A percentile compares a stretch with the other conserved stretches of the same genome.
Conservation (phyloP, 2,888 invertebrate species). For the Lasioglossum calceatum region DNA sequence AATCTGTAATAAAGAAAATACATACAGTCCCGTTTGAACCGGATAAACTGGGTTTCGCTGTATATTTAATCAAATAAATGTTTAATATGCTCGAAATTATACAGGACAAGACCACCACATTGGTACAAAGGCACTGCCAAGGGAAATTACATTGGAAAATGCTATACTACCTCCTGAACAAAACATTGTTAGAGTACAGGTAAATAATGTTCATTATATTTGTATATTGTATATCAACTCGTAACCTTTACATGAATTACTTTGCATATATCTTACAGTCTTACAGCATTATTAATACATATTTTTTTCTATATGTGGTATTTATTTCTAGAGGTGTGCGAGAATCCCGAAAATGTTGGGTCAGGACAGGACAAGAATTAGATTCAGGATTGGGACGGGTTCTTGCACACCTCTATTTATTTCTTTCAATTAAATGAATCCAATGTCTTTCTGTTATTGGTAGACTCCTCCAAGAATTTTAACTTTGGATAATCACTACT, state of each 20-base stretch:
- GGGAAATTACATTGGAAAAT: conserved; percentile 94
- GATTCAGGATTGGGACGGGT: background rate
- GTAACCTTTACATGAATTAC: background rate
- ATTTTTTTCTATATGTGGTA: conserved; percentile 7
- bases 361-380: background rate
- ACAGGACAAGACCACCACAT: conserved; percentile 87
- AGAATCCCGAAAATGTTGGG: too few species aligned
- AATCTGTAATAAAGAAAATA: too few species aligned
- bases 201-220: conserved; percentile 65
- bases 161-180: conserved; percentile 90
- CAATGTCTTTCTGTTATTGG: conserved; percentile 20
- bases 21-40: too few species aligned
- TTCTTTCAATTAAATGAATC: background rate
- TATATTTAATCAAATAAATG: background rate
- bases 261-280: background rate
- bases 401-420: background rate
- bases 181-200: conserved; percentile 90
- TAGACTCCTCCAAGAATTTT: conserved; percentile 95
- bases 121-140: conserved; percentile 92
- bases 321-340: background rate
- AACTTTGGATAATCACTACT: conserved; percentile 93
- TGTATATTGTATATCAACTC: background rate
- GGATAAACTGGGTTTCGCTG: too few species aligned
- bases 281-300: background rate
- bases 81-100: conserved; percentile 11